Percentiles rank a stretch among this genome's conserved stretches.
These are phyloP conservation scores for Reinhardtius hippoglossoides DNA, from an alignment of 2,113 vertebrate genomes.

Conservation along the genomic window DNA sequence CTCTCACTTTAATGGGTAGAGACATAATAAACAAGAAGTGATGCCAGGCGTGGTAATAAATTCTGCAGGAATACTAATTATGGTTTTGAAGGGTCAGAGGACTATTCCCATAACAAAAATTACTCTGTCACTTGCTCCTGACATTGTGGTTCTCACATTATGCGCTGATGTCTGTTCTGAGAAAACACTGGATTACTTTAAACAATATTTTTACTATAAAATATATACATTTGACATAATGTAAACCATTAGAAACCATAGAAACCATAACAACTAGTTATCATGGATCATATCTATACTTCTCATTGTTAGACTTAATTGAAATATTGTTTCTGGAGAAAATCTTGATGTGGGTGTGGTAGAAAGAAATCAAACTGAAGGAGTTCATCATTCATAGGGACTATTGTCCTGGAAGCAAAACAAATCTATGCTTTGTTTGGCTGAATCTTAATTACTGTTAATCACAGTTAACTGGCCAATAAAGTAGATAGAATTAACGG, in stretches of 20 bases:
- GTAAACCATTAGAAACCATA: background rate
- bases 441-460: slow-evolving; percentile 73
- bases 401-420: slow-evolving; percentile 41
- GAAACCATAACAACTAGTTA: slow-evolving; percentile 17
- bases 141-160: slow-evolving; percentile 1
- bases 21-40: slow-evolving; percentile 72
- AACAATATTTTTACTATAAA: slow-evolving; percentile 7
- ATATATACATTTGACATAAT: background rate
- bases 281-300: slow-evolving; percentile 30
- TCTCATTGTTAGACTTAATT: slow-evolving; percentile 38
- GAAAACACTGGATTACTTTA: background rate
- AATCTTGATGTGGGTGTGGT: slow-evolving; percentile 8
- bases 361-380: slow-evolving; percentile 3
- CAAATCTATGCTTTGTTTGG: slow-evolving; percentile 60
- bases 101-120: slow-evolving; percentile 56
- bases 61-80: slow-evolving; percentile 67
- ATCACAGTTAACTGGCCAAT: slow-evolving; percentile 75
- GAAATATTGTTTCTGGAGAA: slow-evolving; percentile 38
- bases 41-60: slow-evolving; percentile 63
- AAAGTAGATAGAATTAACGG: slow-evolving; percentile 63
- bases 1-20: slow-evolving; percentile 63
- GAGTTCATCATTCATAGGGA: slow-evolving; percentile 28
- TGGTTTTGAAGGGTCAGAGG: slow-evolving; percentile 69
- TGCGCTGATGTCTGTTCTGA: slow-evolving; percentile 6
- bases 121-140: slow-evolving; percentile 40